A percentile compares a stretch with the other conserved stretches of the same genome.
Conservation (phyloP, 2,888 invertebrate species). For the Calameuta idolon region DNA sequence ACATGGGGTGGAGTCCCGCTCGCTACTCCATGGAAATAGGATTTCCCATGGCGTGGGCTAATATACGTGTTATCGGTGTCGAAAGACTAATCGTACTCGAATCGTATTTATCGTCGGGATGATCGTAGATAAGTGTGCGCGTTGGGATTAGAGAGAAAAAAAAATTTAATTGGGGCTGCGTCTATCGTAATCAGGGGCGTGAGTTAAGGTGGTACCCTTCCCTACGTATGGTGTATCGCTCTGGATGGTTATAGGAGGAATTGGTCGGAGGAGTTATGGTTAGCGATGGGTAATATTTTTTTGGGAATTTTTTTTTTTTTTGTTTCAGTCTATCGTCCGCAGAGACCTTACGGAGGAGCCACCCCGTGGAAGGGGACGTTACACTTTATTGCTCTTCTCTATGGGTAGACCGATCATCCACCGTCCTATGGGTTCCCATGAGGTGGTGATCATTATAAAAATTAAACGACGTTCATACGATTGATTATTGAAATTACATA, state of each 20-base stretch:
- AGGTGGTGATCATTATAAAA: conserved; percentile 62
- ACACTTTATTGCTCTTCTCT: not conserved
- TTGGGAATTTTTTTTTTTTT: not conserved
- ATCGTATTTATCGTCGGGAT: not conserved
- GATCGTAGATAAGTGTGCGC: not conserved
- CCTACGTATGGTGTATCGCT: not conserved
- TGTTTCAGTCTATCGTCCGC: not conserved
- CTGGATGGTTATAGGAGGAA: not conserved
- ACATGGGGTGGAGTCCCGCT: not conserved
- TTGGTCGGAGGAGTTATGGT: not conserved
- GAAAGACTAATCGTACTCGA: not conserved
- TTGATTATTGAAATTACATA: conserved; percentile 66
- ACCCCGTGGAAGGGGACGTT: not conserved
- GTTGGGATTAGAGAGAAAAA: not conserved
- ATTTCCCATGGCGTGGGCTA: not conserved
- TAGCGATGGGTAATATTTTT: not conserved
- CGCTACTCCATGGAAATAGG: not conserved
- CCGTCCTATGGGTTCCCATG: conserved; percentile 42
- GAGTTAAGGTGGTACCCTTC: not conserved
- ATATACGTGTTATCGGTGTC: not conserved
- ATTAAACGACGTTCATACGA: conserved; percentile 67
- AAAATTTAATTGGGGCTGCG: not conserved
- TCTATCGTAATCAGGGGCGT: not conserved
- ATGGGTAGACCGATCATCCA: not conserved
- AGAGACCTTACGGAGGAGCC: not conserved